Conservation (phyloP, 2,888 invertebrate species). For the Tupiocoris notatus region DNA sequence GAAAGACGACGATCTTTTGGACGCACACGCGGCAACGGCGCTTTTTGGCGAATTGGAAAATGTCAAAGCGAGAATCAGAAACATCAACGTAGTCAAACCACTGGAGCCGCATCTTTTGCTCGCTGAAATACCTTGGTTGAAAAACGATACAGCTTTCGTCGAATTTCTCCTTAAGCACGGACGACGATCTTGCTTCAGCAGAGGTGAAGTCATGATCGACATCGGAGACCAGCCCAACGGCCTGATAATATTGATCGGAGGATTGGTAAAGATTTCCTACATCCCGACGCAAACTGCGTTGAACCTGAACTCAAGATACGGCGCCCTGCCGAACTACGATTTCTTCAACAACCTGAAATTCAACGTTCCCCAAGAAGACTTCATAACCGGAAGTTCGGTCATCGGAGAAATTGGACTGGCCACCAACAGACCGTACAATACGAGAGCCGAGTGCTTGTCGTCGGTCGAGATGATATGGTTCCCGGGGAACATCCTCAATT, state of each 20-base stretch:
- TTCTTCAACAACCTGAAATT: slow-evolving; percentile 37
- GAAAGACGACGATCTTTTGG: slow-evolving; percentile 40
- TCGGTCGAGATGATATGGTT: slow-evolving; percentile 36
- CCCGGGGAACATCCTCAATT: slow-evolving; percentile 22
- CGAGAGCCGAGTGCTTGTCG: slow-evolving; percentile 39
- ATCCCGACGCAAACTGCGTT: background rate
- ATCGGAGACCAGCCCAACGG: slow-evolving; percentile 17
- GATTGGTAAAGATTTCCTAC: slow-evolving; percentile 17
- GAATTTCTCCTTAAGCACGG: slow-evolving; percentile 30
- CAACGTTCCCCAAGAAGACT: slow-evolving; percentile 34
- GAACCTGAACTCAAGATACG: slow-evolving; percentile 11
- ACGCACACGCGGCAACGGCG: slow-evolving; percentile 8
- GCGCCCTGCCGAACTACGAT: slow-evolving; percentile 42
- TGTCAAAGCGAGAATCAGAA: slow-evolving; percentile 56
- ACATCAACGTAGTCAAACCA: slow-evolving; percentile 23
- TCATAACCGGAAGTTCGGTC: slow-evolving; percentile 33
- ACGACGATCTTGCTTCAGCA: slow-evolving; percentile 15
- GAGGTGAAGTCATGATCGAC: slow-evolving; percentile 20
- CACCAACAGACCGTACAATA: slow-evolving; percentile 40
- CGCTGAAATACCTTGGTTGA: slow-evolving; percentile 36
- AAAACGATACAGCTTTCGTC: slow-evolving; percentile 11
- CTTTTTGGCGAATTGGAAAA: slow-evolving; percentile 56
- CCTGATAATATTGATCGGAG: slow-evolving; percentile 14
- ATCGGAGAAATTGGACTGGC: slow-evolving; percentile 43
- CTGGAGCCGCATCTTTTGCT: slow-evolving; percentile 22